phyloP scores from a whole-genome alignment of 1,140 invertebrate genomes.

The Pinna nobilis region DNA sequence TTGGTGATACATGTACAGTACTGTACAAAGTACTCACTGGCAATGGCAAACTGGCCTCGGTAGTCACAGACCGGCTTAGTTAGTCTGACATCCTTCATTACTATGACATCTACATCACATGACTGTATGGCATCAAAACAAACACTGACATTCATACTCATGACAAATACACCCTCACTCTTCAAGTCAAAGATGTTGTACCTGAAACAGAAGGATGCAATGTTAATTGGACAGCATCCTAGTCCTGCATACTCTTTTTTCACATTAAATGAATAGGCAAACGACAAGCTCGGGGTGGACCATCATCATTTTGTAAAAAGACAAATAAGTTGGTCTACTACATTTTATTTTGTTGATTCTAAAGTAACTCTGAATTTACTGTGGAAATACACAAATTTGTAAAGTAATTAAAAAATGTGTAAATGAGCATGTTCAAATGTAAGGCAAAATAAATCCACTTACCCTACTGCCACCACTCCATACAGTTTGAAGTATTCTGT shows the following conservation, averaged over 20 bases:
- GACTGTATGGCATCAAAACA: constrained; percentile 30
- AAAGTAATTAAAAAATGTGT: too few species aligned
- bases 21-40: constrained; percentile 5
- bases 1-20: background rate
- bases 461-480: constrained; percentile 12
- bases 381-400: too few species aligned
- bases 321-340: background rate
- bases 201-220: constrained; percentile 9
- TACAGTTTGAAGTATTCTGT: constrained; percentile 16
- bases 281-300: background rate
- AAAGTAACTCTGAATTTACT: too few species aligned
- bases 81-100: constrained; percentile 22
- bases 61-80: constrained; percentile 31
- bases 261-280: background rate
- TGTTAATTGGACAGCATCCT: background rate
- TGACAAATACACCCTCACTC: constrained; percentile 24
- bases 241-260: background rate
- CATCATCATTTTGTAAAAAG: background rate
- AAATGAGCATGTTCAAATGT: background rate
- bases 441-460: background rate
- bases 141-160: constrained; percentile 36
- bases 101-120: constrained; percentile 20
- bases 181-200: constrained; percentile 33
- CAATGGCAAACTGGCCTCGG: constrained; percentile 8
- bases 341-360: background rate